phyloP scores from a whole-genome alignment of 1,140 invertebrate genomes.

The Spodoptera frugiperda region DNA sequence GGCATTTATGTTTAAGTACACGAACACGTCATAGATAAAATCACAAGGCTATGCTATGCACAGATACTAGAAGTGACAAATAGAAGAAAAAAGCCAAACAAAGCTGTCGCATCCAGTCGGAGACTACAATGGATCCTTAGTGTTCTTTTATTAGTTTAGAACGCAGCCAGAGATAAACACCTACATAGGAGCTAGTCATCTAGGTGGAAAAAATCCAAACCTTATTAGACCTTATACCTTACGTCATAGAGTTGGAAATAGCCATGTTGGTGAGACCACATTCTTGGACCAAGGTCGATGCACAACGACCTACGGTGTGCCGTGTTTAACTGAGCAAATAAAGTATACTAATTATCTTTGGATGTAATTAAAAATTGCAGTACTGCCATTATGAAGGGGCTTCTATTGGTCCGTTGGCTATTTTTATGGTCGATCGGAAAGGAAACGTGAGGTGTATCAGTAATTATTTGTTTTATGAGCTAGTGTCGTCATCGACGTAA shows the following conservation, averaged over 20 bases:
- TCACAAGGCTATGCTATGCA: conserved; percentile 6
- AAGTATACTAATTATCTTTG: conserved; percentile 53
- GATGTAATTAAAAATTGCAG: conserved; percentile 48
- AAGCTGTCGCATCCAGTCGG: conserved; percentile 16
- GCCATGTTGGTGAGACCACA: conserved; percentile 59
- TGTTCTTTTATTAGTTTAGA: conserved; percentile 36
- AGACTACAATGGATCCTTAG: conserved; percentile 14
- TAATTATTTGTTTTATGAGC: neutral
- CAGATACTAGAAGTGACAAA: neutral
- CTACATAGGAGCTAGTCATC: conserved; percentile 20
- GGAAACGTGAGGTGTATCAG: neutral
- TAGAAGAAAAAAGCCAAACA: neutral
- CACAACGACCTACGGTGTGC: conserved; percentile 57
- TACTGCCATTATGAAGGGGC: conserved; percentile 25
- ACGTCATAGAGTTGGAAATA: conserved; percentile 55
- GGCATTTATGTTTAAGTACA: conserved; percentile 18
- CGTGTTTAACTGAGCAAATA: conserved; percentile 54
- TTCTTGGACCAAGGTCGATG: conserved; percentile 72
- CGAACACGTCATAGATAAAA: conserved; percentile 31
- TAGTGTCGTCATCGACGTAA: too few relatives aligned
- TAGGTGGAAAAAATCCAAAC: conserved; percentile 24
- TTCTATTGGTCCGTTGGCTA: conserved; percentile 20
- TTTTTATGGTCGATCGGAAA: conserved; percentile 12
- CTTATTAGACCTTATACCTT: conserved; percentile 43
- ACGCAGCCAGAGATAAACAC: conserved; percentile 33